These are phyloP conservation scores for Danionella cerebrum DNA, from an alignment of 2,113 vertebrate species.

Conservation along the genomic window DNA sequence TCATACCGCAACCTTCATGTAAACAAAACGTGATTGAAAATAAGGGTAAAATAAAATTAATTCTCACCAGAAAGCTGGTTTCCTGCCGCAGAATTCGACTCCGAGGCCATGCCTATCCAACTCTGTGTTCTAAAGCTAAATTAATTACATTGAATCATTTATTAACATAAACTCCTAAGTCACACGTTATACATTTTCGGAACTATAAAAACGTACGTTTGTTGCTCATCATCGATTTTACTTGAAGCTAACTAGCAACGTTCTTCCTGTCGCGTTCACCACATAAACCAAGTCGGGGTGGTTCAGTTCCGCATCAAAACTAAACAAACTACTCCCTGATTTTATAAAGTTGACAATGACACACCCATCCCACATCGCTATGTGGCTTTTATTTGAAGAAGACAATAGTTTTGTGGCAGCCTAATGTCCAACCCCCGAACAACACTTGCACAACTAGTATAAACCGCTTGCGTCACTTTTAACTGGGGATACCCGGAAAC, in stretches of 20 bases:
- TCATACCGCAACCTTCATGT: too few relatives aligned
- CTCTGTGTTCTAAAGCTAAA: not conserved
- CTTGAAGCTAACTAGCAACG: not conserved
- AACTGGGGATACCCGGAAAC: not conserved
- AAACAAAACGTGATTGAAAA: not conserved
- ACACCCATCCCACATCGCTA: not conserved
- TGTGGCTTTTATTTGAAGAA: not conserved
- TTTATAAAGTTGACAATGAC: not conserved
- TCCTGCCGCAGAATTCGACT: not conserved
- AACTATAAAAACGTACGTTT: not conserved
- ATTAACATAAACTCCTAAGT: not conserved
- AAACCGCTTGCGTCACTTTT: not conserved
- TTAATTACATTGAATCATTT: not conserved
- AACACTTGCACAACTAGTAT: not conserved
- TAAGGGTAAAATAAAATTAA: not conserved
- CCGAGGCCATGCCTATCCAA: not conserved
- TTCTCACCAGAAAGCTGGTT: constrained; percentile 4
- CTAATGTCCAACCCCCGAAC: not conserved
- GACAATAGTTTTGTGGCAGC: too few relatives aligned
- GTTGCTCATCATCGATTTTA: not conserved
- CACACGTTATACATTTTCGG: not conserved
- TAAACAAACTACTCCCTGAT: not conserved
- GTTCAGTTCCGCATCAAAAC: not conserved
- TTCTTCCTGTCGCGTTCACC: not conserved
- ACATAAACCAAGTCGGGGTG: not conserved